A percentile compares a stretch with the other conserved stretches of the same genome.
Evolutionary conservation across 2,113 vertebrate genomes (phyloP).

Genomic region (Etia nguti): DNA sequence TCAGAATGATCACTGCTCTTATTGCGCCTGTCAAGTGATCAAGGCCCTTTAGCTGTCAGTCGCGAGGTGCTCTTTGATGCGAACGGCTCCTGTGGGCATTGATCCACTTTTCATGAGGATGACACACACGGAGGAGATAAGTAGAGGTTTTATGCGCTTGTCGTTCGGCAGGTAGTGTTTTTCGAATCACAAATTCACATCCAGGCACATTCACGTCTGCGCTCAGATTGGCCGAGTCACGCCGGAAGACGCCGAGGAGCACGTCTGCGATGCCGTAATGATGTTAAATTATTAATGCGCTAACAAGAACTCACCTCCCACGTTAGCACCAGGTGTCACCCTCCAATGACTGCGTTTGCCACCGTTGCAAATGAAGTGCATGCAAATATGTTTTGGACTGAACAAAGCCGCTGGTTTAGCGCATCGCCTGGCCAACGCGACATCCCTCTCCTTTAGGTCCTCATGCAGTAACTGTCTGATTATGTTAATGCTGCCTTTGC

Average conservation of each 20-base stretch:
- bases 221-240: not conserved
- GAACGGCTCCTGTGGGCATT: conserved; percentile 10
- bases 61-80: conserved; percentile 4
- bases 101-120: not conserved
- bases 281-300: not conserved
- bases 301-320: not conserved
- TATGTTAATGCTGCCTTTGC: not conserved
- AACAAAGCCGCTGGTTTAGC: not conserved
- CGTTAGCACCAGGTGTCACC: not conserved
- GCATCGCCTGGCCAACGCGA: too few relatives aligned
- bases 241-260: not conserved
- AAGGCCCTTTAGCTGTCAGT: conserved; percentile 17
- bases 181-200: not conserved
- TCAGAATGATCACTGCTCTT: conserved; percentile 5
- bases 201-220: not conserved
- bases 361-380: not conserved
- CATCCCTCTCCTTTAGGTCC: not conserved
- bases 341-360: not conserved
- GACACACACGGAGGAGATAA: conserved; percentile 18
- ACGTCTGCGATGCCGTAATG: not conserved
- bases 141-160: conserved; percentile 3
- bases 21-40: not conserved
- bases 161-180: conserved; percentile 8
- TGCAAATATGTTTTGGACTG: not conserved
- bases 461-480: not conserved